Base-by-base conservation (phyloP, 2,888 invertebrate species). In the Agonopterix arenella region DNA sequence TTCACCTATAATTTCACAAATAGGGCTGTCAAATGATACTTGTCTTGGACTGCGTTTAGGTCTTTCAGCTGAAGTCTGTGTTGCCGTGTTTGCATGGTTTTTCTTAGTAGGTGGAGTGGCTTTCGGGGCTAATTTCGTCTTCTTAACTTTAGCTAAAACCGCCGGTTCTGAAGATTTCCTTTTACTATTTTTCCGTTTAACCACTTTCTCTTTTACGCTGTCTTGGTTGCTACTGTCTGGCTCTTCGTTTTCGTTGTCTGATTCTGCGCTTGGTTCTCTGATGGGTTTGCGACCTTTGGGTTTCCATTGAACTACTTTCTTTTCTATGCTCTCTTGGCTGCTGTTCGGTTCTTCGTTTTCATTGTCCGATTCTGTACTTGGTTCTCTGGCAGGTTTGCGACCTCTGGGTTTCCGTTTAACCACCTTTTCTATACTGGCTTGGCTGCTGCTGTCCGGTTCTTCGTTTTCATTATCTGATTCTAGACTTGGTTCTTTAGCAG, bases 11-110 rank as follows among this genome's bases (percentile, higher is more conserved):
- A 83, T 56, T 55, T 76, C 79, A 45, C 73, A 72, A 16, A 84
- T 73, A 0, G 88, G 85, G 44, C 84, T 84, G 49, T 86, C 80
- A 45, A 85, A 85, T 0, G 82, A 79, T 0, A 88, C 84, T 52
- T 80, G 81, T 38, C 81, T 59, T 0, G 77, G 76, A 51, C 72
- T 80, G 0, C 70, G 62, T 46, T 70, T 73, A 0, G 60, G 52
- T 51, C 66, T 78, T 2, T 81, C 81, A 1, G 57, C 36, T 0
- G 89, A 88, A 0, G 89, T 89, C 50, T 89, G 89, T 8, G 89
- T 89, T 0, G 84, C 81, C 0, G 72, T 88, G 45, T 83, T 84
- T 0, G 56, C 64, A 56, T 82, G 83, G 47, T 84, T 84, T 52
- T 74, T 70, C 57, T 86, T 89, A 0, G 70, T 73, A 0, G 88